Conservation (phyloP, 2,888 invertebrate species). For the Prenolepis imparis region DNA sequence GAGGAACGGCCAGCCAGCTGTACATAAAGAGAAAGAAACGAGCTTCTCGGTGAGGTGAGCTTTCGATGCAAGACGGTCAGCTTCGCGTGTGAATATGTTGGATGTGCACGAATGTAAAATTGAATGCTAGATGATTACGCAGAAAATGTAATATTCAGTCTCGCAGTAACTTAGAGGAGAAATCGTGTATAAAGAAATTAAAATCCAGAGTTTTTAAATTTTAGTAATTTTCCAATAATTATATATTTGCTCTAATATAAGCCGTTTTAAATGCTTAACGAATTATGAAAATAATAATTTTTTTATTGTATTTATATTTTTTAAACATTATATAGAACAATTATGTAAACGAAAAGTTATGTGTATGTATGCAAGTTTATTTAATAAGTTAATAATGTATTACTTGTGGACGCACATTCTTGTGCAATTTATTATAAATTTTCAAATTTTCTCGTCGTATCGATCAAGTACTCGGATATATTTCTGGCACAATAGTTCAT, state of each 20-base stretch:
- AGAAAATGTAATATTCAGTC: not conserved
- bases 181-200: not conserved
- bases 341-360: not conserved
- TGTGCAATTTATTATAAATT: slow-evolving; percentile 5
- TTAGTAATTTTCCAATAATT: not conserved
- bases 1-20: slow-evolving; percentile 18
- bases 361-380: not conserved
- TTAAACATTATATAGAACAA: not conserved
- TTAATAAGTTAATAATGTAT: not conserved
- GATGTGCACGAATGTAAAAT: not conserved
- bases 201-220: slow-evolving; percentile 3
- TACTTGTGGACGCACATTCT: not conserved
- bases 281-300: not conserved
- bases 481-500: slow-evolving; percentile 51
- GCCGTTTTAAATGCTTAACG: too few species aligned
- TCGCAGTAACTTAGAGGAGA: slow-evolving; percentile 3
- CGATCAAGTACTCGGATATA: slow-evolving; percentile 33
- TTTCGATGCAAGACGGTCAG: slow-evolving; percentile 19
- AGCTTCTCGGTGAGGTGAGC: slow-evolving; percentile 15
- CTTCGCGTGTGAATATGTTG: slow-evolving; percentile 7
- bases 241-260: not conserved
- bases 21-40: slow-evolving; percentile 34
- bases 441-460: not conserved
- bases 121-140: not conserved
- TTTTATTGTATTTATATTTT: not conserved